A percentile compares a stretch with the other conserved stretches of the same genome.
Conservation (phyloP, 1,140 invertebrate genomes). For the Tyrophagus putrescentiae region DNA sequence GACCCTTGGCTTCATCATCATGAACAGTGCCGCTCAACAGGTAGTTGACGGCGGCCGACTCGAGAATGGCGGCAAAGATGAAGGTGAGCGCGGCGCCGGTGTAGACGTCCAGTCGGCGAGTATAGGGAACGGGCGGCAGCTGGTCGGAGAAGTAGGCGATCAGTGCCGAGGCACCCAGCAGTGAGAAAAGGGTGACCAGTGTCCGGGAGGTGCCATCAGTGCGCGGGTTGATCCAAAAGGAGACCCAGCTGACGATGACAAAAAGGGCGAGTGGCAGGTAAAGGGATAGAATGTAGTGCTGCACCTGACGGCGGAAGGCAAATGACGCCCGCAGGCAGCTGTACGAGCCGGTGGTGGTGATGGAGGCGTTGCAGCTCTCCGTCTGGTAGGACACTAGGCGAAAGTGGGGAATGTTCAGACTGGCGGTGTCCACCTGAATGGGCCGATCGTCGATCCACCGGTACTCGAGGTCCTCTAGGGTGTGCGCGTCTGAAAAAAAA, state of each 20-base stretch:
- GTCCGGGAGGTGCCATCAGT: no score
- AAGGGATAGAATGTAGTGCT: not conserved
- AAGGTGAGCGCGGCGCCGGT: not conserved
- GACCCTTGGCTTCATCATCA: no score
- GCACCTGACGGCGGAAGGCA: not conserved
- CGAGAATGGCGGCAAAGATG: not conserved
- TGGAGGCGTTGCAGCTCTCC: not conserved
- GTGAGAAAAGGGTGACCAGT: no score
- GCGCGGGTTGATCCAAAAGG: conserved; percentile 3
- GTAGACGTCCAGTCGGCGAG: not conserved
- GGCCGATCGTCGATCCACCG: not conserved
- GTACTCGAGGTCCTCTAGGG: not conserved
- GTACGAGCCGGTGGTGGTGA: not conserved
- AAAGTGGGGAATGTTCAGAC: not conserved
- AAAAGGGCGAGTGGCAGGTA: not conserved
- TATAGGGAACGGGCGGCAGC: not conserved
- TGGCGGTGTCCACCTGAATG: not conserved
- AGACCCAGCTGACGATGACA: not conserved
- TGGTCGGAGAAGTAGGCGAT: no score
- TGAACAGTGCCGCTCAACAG: no score
- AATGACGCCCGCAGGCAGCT: not conserved
- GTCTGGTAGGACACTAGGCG: not conserved
- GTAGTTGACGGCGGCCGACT: not conserved
- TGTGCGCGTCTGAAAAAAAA: not conserved
- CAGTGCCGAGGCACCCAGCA: no score